These are phyloP conservation scores for Cromileptes altivelis DNA, from an alignment of 2,113 vertebrate species.

Conservation along the genomic window DNA sequence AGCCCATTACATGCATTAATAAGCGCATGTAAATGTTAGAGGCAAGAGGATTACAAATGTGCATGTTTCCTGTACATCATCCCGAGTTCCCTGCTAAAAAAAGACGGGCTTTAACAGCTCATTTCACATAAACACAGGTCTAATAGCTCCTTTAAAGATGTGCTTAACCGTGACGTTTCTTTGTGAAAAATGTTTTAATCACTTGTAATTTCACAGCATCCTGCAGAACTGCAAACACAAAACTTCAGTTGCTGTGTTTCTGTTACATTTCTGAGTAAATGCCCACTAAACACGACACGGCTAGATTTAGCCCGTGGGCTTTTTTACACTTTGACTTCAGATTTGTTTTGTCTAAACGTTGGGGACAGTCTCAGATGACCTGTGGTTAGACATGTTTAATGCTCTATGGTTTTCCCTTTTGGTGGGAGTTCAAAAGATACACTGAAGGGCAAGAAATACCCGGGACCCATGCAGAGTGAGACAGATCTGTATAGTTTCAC, in stretches of 20 bases:
- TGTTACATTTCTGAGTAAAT: conserved; percentile 50
- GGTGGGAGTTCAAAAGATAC: conserved; percentile 48
- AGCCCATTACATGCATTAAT: conserved; percentile 25
- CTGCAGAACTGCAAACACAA: conserved; percentile 30
- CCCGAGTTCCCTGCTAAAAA: conserved; percentile 37
- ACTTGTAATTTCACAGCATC: conserved; percentile 52
- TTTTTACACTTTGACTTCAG: conserved; percentile 38
- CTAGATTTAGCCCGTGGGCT: conserved; percentile 38
- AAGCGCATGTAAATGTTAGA: conserved; percentile 24
- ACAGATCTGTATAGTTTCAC: conserved; percentile 35
- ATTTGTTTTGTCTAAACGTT: conserved; percentile 70
- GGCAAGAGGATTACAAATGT: conserved; percentile 17
- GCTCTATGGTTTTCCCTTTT: conserved; percentile 39
- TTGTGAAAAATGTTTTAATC: conserved; percentile 45
- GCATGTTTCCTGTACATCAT: conserved; percentile 31
- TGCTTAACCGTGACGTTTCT: conserved; percentile 50
- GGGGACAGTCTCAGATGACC: conserved; percentile 48
- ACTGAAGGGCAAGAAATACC: conserved; percentile 50
- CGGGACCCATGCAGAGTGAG: conserved; percentile 9
- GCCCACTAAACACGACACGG: conserved; percentile 12
- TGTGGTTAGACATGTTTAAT: conserved; percentile 57
- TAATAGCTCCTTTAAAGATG: conserved; percentile 59
- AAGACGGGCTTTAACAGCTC: conserved; percentile 56
- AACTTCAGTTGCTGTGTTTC: conserved; percentile 29
- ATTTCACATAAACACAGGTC: conserved; percentile 64